These are phyloP conservation scores for Trachythela sp. DNA, from an alignment of 64 coral and sea anemone species.

Conservation along the genomic window DNA sequence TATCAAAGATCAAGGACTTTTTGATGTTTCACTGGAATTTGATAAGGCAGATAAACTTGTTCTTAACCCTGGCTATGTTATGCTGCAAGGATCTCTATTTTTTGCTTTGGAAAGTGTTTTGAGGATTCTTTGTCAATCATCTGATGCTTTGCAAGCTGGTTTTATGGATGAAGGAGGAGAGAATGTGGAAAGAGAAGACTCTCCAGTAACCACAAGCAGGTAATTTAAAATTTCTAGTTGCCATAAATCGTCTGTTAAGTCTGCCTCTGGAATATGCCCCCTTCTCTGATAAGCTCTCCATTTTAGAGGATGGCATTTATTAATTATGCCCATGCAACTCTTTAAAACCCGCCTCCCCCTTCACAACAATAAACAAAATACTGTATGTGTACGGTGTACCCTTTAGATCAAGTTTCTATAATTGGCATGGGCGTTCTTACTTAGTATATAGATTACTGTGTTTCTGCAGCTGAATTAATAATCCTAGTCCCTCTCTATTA, in stretches of 20 bases:
- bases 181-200: not conserved
- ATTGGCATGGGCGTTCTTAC: no score
- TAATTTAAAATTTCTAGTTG: not conserved
- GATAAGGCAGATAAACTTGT: constrained; percentile 53
- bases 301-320: no score
- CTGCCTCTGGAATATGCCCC: no score
- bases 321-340: no score
- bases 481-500: no score
- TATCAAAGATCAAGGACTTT: constrained; percentile 71
- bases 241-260: not conserved
- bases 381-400: no score
- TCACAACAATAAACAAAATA: no score
- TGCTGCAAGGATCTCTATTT: not conserved
- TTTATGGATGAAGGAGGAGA: not conserved
- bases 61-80: not conserved
- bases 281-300: no score
- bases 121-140: not conserved
- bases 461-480: no score
- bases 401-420: no score
- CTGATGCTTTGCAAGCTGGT: not conserved
- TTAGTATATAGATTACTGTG: no score
- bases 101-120: constrained; percentile 1
- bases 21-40: constrained; percentile 55
- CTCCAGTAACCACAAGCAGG: not conserved
- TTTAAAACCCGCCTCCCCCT: no score